Evolutionary conservation across 1,140 invertebrate genomes (phyloP).

Genomic region (Drosophila subobscura): DNA sequence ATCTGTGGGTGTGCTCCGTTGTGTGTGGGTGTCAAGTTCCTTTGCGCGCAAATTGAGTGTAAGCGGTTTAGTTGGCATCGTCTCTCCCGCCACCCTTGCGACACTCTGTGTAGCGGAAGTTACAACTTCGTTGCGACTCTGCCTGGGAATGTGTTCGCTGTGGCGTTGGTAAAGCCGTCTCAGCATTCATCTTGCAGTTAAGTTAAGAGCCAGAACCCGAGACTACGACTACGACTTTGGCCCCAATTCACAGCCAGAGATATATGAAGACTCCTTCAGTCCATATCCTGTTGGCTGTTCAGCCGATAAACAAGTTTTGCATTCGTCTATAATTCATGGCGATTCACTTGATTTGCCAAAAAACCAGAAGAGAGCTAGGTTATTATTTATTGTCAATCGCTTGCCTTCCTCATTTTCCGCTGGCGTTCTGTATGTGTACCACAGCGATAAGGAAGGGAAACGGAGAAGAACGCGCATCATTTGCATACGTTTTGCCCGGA

Average conservation of each 20-base stretch:
- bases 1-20: too few species aligned
- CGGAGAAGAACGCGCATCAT: slow-evolving; percentile 32
- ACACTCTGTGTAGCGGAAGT: slow-evolving; percentile 26
- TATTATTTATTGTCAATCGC: slow-evolving; percentile 83
- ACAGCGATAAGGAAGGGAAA: slow-evolving; percentile 51
- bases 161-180: slow-evolving; percentile 58
- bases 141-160: slow-evolving; percentile 31
- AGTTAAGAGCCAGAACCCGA: slow-evolving; percentile 3
- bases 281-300: slow-evolving; percentile 38
- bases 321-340: slow-evolving; percentile 60
- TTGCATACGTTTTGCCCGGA: slow-evolving; percentile 69
- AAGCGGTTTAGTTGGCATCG: slow-evolving; percentile 80
- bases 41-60: slow-evolving; percentile 82
- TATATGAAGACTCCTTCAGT: neutral
- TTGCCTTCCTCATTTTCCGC: slow-evolving; percentile 30
- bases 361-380: slow-evolving; percentile 27
- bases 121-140: slow-evolving; percentile 1
- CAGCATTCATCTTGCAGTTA: slow-evolving; percentile 40
- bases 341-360: slow-evolving; percentile 64
- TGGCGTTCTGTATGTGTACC: slow-evolving; percentile 45
- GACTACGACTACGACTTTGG: too few species aligned
- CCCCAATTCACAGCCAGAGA: too few species aligned
- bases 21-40: slow-evolving; percentile 72
- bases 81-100: slow-evolving; percentile 17
- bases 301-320: slow-evolving; percentile 54